Conservation (phyloP, 2,888 invertebrate species). For the Zele albiditarsus region DNA sequence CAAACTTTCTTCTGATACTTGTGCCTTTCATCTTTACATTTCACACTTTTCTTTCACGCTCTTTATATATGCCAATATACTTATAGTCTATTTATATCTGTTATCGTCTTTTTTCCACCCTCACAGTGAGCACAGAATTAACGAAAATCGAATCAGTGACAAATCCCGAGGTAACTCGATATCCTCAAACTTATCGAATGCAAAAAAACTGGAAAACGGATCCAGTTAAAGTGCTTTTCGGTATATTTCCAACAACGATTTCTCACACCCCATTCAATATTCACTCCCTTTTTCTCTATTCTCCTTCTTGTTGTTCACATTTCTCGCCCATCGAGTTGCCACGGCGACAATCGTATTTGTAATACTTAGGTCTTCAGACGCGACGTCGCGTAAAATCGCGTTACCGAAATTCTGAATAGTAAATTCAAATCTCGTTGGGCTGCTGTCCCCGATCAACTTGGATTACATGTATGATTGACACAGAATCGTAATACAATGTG, state of each 20-base stretch:
- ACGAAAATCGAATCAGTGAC: slow-evolving; percentile 47
- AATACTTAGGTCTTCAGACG: slow-evolving; percentile 61
- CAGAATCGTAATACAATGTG: slow-evolving; percentile 26
- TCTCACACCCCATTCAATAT: slow-evolving; percentile 42
- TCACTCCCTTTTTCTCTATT: slow-evolving; percentile 23
- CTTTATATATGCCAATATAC: not conserved
- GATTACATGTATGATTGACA: slow-evolving; percentile 14
- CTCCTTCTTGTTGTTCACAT: slow-evolving; percentile 25
- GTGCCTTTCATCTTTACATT: slow-evolving; percentile 13
- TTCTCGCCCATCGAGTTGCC: slow-evolving; percentile 41
- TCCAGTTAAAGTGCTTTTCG: slow-evolving; percentile 55
- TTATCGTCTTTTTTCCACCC: slow-evolving; percentile 21
- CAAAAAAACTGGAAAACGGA: slow-evolving; percentile 52
- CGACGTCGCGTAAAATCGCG: slow-evolving; percentile 67
- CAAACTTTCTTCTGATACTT: not conserved
- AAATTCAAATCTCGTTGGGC: slow-evolving; percentile 61
- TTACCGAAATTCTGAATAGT: slow-evolving; percentile 67
- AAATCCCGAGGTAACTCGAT: slow-evolving; percentile 48
- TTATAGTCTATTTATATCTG: slow-evolving; percentile 29
- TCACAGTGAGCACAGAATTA: slow-evolving; percentile 10
- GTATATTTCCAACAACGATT: slow-evolving; percentile 25
- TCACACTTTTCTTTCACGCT: not conserved
- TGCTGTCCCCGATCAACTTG: slow-evolving; percentile 39
- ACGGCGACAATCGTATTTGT: slow-evolving; percentile 64
- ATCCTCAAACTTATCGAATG: slow-evolving; percentile 36